phyloP scores from a whole-genome alignment of 2,888 invertebrate species.

The Drosophila falleni region DNA sequence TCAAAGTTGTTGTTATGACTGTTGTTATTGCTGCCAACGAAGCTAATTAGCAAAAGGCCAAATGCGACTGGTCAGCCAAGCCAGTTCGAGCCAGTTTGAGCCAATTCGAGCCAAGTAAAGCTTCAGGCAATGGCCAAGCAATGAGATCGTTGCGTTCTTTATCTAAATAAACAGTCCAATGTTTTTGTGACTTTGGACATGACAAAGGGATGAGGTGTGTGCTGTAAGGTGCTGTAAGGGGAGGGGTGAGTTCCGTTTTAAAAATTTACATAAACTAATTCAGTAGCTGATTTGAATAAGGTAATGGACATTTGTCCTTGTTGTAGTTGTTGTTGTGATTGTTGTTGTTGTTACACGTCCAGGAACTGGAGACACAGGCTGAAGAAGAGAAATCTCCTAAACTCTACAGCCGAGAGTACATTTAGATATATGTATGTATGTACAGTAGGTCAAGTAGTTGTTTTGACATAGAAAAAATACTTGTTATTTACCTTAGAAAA shows the following conservation, averaged over 20 bases:
- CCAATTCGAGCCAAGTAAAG: not conserved
- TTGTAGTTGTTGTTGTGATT: constrained; percentile 16
- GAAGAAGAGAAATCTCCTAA: constrained; percentile 57
- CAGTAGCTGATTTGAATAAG: constrained; percentile 81
- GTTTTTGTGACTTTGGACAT: constrained; percentile 31
- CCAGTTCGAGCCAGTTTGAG: not conserved
- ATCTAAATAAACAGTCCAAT: constrained; percentile 67
- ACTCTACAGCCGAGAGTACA: constrained; percentile 53
- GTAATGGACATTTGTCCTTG: constrained; percentile 59
- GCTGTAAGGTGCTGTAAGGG: too few relatives aligned
- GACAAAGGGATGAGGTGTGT: not conserved
- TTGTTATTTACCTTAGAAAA: not conserved
- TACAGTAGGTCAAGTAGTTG: constrained; percentile 11
- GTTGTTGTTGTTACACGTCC: constrained; percentile 29
- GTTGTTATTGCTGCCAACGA: constrained; percentile 50
- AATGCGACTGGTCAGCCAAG: constrained; percentile 35
- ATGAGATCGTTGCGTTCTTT: constrained; percentile 45
- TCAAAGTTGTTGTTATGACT: constrained; percentile 51
- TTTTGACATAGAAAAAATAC: not conserved
- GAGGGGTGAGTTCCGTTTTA: constrained; percentile 50
- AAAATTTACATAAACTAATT: constrained; percentile 80
- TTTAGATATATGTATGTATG: constrained; percentile 32
- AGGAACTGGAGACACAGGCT: constrained; percentile 21
- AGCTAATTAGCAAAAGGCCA: constrained; percentile 75
- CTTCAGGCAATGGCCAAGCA: constrained; percentile 31